These are phyloP conservation scores for Norana najaformis DNA, from an alignment of 2,888 invertebrate species.

Conservation along the genomic window DNA sequence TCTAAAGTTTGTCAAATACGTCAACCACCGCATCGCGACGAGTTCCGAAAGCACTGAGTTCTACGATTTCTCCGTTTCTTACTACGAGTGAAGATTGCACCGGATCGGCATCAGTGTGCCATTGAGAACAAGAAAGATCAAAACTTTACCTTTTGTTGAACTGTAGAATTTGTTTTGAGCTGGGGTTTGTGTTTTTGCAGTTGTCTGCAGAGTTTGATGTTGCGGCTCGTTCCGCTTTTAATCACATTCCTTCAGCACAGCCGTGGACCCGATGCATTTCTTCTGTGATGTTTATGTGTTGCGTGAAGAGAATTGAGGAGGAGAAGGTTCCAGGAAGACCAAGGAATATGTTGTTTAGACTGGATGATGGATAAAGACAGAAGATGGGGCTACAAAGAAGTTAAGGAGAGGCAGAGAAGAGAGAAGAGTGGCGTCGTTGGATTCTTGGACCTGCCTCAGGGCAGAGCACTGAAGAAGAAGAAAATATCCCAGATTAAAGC, in stretches of 20 bases:
- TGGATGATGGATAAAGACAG: no score
- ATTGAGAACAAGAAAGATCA: not conserved
- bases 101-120: not conserved
- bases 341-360: no score
- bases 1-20: conserved; percentile 65
- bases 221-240: not conserved
- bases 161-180: not conserved
- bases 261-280: not conserved
- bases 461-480: no score
- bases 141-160: not conserved
- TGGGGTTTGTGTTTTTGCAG: not conserved
- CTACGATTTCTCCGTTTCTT: conserved; percentile 56
- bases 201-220: no score
- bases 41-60: conserved; percentile 48
- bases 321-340: no score
- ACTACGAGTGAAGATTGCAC: conserved; percentile 48
- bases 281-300: not conserved
- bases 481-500: not conserved
- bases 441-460: no score
- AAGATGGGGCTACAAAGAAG: no score
- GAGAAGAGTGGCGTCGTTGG: no score
- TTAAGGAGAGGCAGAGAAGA: no score
- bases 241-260: not conserved
- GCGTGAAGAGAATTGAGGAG: not conserved
- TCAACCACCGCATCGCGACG: conserved; percentile 59